These are phyloP conservation scores for Okapia johnstoni DNA, from an alignment of 2,113 vertebrate genomes.

Conservation along the genomic window DNA sequence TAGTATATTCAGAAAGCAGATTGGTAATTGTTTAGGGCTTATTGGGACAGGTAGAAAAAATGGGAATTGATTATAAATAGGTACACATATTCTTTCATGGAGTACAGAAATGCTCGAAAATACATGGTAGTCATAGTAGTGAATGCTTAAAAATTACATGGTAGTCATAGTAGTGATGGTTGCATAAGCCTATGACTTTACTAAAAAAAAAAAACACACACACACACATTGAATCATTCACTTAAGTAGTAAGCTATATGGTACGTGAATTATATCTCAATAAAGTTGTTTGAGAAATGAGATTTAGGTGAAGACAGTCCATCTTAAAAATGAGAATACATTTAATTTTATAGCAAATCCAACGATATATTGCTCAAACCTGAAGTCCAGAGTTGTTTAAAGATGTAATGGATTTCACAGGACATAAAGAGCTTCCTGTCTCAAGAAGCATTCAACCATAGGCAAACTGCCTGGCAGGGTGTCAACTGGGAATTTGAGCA, in stretches of 20 bases:
- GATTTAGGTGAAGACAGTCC: neutral
- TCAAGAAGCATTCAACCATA: neutral
- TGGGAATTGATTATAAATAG: neutral
- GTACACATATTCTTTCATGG: neutral
- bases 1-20: neutral
- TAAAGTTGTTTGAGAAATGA: neutral
- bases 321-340: neutral
- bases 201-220: neutral
- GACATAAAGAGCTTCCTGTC: conserved; percentile 13
- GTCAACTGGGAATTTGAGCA: neutral
- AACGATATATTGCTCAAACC: neutral
- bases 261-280: neutral
- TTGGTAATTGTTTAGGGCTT: neutral
- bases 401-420: neutral
- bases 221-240: neutral
- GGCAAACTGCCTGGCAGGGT: neutral
- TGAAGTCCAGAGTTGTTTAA: conserved; percentile 8
- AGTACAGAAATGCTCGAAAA: neutral
- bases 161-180: neutral
- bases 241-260: neutral
- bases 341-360: neutral
- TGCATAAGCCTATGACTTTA: neutral
- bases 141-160: neutral
- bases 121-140: neutral
- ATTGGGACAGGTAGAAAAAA: neutral